Evolutionary conservation across 2,888 invertebrate genomes (phyloP), one percentile per base, ranked within the genome.

Genomic region (Perithous albicinctus): DNA sequence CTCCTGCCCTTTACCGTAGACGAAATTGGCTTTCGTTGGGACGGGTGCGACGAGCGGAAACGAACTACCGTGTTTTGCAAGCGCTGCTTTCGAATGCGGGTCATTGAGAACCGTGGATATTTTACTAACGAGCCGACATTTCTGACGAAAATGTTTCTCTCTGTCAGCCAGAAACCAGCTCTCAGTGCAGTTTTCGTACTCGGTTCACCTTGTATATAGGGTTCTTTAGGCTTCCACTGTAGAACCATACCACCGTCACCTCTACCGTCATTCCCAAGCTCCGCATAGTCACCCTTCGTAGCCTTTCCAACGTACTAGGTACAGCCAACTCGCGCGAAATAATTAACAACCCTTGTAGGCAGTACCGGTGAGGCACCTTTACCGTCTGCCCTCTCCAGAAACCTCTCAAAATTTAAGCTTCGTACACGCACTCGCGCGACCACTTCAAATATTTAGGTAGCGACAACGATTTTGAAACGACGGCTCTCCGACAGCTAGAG

Each of bases 281-380:
- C n/a, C 18, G 15, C 15, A n/a, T n/a, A 35, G 8, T 12, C 72
- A 43, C 72, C 59, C 72, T 72, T 70, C 46, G n/a, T 29, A 51
- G n/a, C n/a, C 59, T 29, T 43, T 32, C 46, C 59, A 51, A 59
- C 72, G 72, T 46, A 29, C 7, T 29, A 32, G 29, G 54, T 72
- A 72, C 43, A 59, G 64, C 64, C 86, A 89, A 90, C 86, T 88
- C 87, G 85, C 84, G 86, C 86, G 89, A 91, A 91, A 92, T 91
- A 92, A 92, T 92, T 91, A 91, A 92, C 90, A 88, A 89, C 86
- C 85, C 88, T 87, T 81, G 87, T 84, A 84, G 80, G 56, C 69
- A 63, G 66, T n/a, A 77, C 48, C 56, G 66, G 63, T n/a, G n/a
- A n/a, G 69, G 59, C 67, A 54, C 66, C 72, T 78, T 73, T 46